Evolutionary conservation across 1,140 invertebrate genomes (phyloP), one percentile per base, ranked within the genome.

Genomic region (Bursaphelenchus mucronatus): DNA sequence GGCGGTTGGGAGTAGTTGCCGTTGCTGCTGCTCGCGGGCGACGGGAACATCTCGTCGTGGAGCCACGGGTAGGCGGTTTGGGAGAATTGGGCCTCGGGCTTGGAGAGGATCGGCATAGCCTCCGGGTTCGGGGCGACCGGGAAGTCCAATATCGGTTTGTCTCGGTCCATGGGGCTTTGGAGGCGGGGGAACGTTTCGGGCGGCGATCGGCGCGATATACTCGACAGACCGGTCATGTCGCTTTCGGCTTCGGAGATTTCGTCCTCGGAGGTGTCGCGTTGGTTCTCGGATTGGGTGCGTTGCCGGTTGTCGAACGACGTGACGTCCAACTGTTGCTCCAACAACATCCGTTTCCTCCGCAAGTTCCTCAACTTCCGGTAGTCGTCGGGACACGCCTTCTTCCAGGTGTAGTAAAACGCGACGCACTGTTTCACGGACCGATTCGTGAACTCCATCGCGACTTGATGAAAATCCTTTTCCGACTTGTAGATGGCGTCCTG

Each of bases 391-490:
- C 83, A 55, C 54, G 70, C 87, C 83, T 93, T 93, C 83, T 97
- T 98, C 94, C 94, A 98, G 73, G 95, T 87, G 82, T 97, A 97
- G 83, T 97, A 97, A 83, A 97, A 96, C 84, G 94, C 91, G 73
- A 97, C 86, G 85, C 94, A 97, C 78, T 97, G 90, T 79, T 91
- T 93, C 5, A 89, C 87, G 52, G 88, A 87, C 86, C 97, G 97
- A 21, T 88, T 89, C 74, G 86, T 86, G 75, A 94, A 85, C 89
- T 92, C 89, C 76, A 88, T 86, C 9, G 92, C 86, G 81, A 97
- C 90, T 77, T 86, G 87, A 74, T 86, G 87, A 84, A 97, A 97
- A 83, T 97, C 91, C 82, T 97, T 97, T 82, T 94, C 92, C 83
- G 88, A 87, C 80, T 90, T 90, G 67, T 90, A 85, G 53, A 97